Percentiles rank a stretch among this genome's conserved stretches.
Conservation (phyloP, 2,113 vertebrate genomes). For the Lophura nycthemera region DNA sequence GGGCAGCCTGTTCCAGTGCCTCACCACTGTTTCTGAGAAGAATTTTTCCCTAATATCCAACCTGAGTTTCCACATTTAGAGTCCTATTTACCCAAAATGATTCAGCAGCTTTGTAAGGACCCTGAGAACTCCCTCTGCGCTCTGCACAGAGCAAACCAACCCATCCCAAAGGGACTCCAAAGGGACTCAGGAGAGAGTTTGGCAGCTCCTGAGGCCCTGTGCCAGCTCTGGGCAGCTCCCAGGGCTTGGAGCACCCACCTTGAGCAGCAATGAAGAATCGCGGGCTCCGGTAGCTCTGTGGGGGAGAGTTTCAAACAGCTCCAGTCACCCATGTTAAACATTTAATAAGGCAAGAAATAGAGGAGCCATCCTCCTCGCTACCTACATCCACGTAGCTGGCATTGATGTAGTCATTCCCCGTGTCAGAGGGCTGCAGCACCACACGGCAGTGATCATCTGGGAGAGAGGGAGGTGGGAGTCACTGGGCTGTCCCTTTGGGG, state of each 20-base stretch:
- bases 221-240: no score
- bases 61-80: neutral
- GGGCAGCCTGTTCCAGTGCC: no score
- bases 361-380: neutral
- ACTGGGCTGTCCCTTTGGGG: neutral
- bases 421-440: constrained; percentile 13
- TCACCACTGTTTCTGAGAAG: no score
- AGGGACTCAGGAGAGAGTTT: neutral
- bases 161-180: neutral
- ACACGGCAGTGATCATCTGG: constrained; percentile 64
- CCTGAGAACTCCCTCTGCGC: accelerated
- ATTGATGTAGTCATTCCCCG: constrained; percentile 39
- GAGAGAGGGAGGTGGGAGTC: neutral
- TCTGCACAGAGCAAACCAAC: neutral
- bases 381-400: constrained; percentile 70
- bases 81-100: neutral
- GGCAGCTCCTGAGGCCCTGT: neutral
- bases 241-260: constrained; percentile 34
- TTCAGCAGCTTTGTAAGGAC: neutral
- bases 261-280: constrained; percentile 71
- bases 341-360: neutral
- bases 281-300: constrained; percentile 61
- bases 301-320: neutral
- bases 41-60: no score
- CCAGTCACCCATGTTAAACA: accelerated